phyloP scores from a whole-genome alignment of 2,797 vertebrate genomes.

The Clarias laeviceps region DNA sequence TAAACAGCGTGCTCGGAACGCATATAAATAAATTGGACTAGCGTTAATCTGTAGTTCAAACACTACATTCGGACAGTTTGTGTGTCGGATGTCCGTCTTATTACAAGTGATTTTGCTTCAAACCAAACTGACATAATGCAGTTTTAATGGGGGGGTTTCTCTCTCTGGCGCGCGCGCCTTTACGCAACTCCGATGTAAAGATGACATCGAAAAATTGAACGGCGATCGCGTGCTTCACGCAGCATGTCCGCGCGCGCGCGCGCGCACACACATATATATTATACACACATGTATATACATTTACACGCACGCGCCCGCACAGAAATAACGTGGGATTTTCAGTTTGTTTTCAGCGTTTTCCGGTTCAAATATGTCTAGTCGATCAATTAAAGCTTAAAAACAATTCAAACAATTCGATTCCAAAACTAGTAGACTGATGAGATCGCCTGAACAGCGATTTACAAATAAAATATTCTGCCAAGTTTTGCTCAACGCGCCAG shows the following conservation, averaged over 20 bases:
- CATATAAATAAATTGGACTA: not conserved
- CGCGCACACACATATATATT: not conserved
- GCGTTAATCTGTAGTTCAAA: not conserved
- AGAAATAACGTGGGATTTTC: not conserved
- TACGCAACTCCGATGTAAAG: constrained; percentile 43
- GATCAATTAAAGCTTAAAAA: not conserved
- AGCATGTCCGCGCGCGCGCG: not conserved
- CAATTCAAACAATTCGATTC: not conserved
- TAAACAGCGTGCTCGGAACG: no score
- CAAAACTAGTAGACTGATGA: constrained; percentile 4
- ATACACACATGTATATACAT: not conserved
- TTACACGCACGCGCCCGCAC: no score
- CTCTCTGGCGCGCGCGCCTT: constrained; percentile 21
- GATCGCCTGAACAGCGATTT: constrained; percentile 37
- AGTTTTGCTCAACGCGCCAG: constrained; percentile 42
- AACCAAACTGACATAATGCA: constrained; percentile 33
- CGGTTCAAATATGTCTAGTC: constrained; percentile 6
- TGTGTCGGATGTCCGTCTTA: not conserved
- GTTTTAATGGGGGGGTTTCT: constrained; percentile 38
- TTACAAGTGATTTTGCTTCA: not conserved
- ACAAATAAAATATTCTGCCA: constrained; percentile 48
- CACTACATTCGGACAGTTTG: not conserved
- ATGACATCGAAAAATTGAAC: constrained; percentile 27
- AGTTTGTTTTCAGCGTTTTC: not conserved
- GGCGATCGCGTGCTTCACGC: constrained; percentile 30